Evolutionary conservation across 2,797 vertebrate genomes (phyloP).

Genomic region (Sphenopsis melanotis): DNA sequence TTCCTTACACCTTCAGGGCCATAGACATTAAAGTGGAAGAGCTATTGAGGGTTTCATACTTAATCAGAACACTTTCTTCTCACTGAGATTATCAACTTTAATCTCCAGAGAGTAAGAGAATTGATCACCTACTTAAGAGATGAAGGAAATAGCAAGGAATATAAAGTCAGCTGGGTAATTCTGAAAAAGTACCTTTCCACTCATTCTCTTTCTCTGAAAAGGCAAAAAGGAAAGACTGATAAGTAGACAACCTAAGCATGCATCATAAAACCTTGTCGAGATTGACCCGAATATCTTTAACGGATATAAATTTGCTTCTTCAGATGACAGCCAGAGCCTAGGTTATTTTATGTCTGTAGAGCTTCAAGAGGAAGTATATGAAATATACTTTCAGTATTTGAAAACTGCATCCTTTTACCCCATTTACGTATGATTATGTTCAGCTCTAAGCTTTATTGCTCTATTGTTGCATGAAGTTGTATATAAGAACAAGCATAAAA

Average conservation of each 20-base stretch:
- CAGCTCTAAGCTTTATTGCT: neutral
- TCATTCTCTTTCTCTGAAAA: neutral
- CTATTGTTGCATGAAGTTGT: neutral
- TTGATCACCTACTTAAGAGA: neutral
- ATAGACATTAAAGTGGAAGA: neutral
- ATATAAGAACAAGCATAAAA: neutral
- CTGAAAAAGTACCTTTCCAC: neutral
- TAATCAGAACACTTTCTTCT: neutral
- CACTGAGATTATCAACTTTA: neutral
- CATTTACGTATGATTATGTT: neutral
- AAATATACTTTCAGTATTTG: neutral
- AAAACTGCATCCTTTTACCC: neutral
- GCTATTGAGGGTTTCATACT: neutral
- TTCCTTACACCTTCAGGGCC: neutral
- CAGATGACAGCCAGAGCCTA: neutral
- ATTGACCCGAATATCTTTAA: neutral
- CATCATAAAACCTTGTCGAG: neutral
- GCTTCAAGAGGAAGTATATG: neutral
- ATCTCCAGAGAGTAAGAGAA: neutral
- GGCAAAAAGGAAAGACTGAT: neutral
- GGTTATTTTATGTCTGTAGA: neutral
- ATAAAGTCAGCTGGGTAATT: neutral
- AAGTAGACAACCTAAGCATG: neutral
- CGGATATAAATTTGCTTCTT: neutral
- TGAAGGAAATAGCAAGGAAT: neutral